Evolutionary conservation across 2,888 invertebrate species (phyloP).

Genomic region (Ecliptopera silaceata): DNA sequence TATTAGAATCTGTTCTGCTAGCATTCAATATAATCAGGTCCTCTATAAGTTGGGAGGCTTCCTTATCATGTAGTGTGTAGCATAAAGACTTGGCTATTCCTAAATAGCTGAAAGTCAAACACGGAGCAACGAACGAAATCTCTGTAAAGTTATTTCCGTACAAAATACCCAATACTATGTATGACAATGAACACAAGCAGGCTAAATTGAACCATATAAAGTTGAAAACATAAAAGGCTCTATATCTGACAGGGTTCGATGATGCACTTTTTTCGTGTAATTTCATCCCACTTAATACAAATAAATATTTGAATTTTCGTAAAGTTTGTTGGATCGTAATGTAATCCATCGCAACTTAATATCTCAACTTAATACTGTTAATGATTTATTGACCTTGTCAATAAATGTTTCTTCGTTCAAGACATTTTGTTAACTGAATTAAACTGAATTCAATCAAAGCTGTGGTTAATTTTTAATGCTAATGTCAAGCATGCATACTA

Average conservation of each 20-base stretch:
- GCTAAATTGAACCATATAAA: constrained; percentile 27
- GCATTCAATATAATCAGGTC: constrained; percentile 10
- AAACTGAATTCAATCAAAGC: too few species aligned
- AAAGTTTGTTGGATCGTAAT: constrained; percentile 12
- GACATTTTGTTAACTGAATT: too few species aligned
- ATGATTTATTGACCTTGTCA: too few species aligned
- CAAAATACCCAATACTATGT: constrained; percentile 2
- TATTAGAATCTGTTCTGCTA: background rate
- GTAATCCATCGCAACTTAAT: background rate
- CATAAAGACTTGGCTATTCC: constrained; percentile 6
- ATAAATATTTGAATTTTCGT: constrained; percentile 16
- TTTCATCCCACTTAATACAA: constrained; percentile 19
- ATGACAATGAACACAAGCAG: background rate
- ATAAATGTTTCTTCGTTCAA: too few species aligned
- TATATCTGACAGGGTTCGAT: constrained; percentile 1
- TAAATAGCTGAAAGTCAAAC: constrained; percentile 11
- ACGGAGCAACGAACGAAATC: constrained; percentile 29
- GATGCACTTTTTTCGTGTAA: constrained; percentile 9
- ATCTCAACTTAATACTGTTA: too few species aligned
- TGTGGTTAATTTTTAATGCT: too few species aligned
- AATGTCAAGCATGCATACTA: too few species aligned
- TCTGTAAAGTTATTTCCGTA: constrained; percentile 29
- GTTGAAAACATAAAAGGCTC: constrained; percentile 9
- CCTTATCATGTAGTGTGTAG: constrained; percentile 16
- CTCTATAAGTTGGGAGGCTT: constrained; percentile 7